Base-by-base conservation (phyloP, 37 sponge, comb jelly and placozoan genomes). In the Aplysina aerophoba region DNA sequence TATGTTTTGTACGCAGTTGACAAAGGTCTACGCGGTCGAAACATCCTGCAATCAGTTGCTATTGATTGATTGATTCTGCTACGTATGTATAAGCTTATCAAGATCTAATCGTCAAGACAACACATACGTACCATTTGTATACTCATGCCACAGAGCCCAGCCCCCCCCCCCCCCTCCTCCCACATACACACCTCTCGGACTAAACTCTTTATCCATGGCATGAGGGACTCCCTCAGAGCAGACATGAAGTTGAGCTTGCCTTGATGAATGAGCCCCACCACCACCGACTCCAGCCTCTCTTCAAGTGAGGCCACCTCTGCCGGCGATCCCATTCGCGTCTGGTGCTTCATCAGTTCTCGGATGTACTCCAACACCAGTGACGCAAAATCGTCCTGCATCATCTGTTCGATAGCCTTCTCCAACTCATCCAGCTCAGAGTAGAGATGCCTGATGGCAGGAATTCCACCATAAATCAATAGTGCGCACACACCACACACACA, bases 311-410 rank as follows among this genome's bases (percentile, higher is more conserved):
- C 27, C 12, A 79, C 59, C 30, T 78, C 86, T 25, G 44, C 62
- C 15, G 31, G 59, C 6, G 79, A 59, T 59, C 55, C 40, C 57
- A 62, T 55, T 79, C 53, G 39, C 57, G 14, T 35, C 19, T 54
- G 79, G 59, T 56, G 24, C n/a, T 15, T 22, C 37, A 77, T 15
- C 39, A 88, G 33, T 20, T 72, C 40, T 25, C 73, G 58, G 5
- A 93, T 77, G 62, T 88, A 91, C 58, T 88, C 86, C 88, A 89
- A 61, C 0, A 89, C 87, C 62, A 92, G 87, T 65, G 90, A 44
- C 0, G 95, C 94, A 85, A 99, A 91, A 50, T 99, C 97, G 44
- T 82, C 90, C 85, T 99, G 95, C 90, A 96, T 96, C 92, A 97
- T 92, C 27, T 71, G 89, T 66, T 92, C 95, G 50, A 99, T 99